Evolutionary conservation across 2,888 invertebrate genomes (phyloP).

Genomic region (Nomada hirtipes): DNA sequence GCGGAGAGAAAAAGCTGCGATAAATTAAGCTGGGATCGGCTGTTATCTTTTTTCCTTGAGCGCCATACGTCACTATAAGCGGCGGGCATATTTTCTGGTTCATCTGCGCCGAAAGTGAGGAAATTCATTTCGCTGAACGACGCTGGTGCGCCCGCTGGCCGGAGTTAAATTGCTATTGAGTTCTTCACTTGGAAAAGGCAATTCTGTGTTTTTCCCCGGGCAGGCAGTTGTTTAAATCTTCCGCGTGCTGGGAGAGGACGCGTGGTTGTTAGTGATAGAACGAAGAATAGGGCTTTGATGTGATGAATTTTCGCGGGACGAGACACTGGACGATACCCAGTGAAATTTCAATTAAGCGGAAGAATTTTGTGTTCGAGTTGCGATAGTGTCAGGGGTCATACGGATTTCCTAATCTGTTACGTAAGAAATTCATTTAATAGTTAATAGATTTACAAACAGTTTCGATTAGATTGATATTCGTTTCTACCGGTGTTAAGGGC

Average conservation of each 20-base stretch:
- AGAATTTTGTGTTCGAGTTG: background rate
- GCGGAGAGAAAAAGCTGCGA: slow-evolving; percentile 45
- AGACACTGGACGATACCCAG: background rate
- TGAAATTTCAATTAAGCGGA: background rate
- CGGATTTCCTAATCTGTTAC: too few species aligned
- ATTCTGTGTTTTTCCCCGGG: slow-evolving; percentile 20
- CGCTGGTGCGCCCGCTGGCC: slow-evolving; percentile 11
- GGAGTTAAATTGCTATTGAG: slow-evolving; percentile 46
- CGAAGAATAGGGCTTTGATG: background rate
- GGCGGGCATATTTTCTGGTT: slow-evolving; percentile 63
- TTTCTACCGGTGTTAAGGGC: too few species aligned
- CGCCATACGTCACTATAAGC: slow-evolving; percentile 61
- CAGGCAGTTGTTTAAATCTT: background rate
- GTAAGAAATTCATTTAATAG: too few species aligned
- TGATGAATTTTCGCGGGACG: background rate
- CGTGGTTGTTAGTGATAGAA: slow-evolving; percentile 1
- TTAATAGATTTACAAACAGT: too few species aligned
- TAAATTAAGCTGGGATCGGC: slow-evolving; percentile 61
- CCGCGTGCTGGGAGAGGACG: background rate
- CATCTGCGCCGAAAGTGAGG: slow-evolving; percentile 51
- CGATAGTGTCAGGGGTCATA: too few species aligned
- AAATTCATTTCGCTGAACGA: slow-evolving; percentile 61
- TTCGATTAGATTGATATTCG: too few species aligned
- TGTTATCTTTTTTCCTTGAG: slow-evolving; percentile 51
- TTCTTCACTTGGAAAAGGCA: slow-evolving; percentile 14